Evolutionary conservation across 92 coral and sea anemone species (phyloP).

Genomic region (Epizoanthus fatuus): DNA sequence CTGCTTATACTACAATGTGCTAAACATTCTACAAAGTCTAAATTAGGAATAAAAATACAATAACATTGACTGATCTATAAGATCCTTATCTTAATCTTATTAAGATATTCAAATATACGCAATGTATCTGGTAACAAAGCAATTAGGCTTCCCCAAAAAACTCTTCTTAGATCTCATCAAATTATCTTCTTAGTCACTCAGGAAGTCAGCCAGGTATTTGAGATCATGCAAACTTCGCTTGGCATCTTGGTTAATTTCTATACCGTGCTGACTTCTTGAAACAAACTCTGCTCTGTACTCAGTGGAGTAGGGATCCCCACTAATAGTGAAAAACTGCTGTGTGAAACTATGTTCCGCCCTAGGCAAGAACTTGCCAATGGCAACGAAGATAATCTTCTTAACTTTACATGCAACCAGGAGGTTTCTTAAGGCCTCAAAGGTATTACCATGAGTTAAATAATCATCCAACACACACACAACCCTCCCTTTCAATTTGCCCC

Average conservation of each 20-base stretch:
- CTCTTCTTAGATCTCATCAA: too few species aligned
- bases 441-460: conserved; percentile 34
- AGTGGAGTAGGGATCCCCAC: conserved; percentile 30
- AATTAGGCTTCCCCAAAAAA: too few species aligned
- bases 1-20: too few species aligned
- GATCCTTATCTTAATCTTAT: too few species aligned
- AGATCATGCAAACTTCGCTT: conserved; percentile 48
- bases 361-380: conserved; percentile 52
- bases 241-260: conserved; percentile 3
- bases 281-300: conserved; percentile 25
- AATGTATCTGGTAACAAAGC: too few species aligned
- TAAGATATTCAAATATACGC: too few species aligned
- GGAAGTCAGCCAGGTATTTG: conserved; percentile 12
- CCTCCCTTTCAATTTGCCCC: conserved; percentile 49
- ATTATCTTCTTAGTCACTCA: not conserved
- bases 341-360: not conserved
- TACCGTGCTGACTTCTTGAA: not conserved
- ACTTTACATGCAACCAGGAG: conserved; percentile 49
- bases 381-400: conserved; percentile 54
- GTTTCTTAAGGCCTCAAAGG: conserved; percentile 55
- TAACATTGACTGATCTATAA: too few species aligned
- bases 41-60: too few species aligned
- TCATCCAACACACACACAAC: conserved; percentile 68
- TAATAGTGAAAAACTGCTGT: conserved; percentile 14
- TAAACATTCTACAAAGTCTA: too few species aligned